phyloP scores from a whole-genome alignment of 1,140 invertebrate genomes.

The Agrilus planipennis region DNA sequence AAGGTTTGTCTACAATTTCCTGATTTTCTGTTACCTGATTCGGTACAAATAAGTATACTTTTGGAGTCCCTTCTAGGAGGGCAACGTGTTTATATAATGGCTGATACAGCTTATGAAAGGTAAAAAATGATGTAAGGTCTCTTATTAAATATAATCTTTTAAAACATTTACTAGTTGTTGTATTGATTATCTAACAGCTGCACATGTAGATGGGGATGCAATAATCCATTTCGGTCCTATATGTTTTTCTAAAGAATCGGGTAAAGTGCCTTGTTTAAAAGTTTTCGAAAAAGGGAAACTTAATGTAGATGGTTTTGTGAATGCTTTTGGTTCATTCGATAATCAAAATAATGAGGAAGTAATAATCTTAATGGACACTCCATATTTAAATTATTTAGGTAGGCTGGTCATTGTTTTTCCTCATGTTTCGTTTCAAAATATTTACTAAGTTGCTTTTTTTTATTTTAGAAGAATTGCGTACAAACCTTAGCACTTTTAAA shows the following conservation, averaged over 20 bases:
- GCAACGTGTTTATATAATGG: conserved; percentile 67
- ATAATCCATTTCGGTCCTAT: conserved; percentile 85
- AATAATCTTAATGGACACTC: conserved; percentile 19
- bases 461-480: no score
- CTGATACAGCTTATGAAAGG: conserved; percentile 90
- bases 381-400: conserved; percentile 20
- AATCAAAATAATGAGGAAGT: conserved; percentile 4
- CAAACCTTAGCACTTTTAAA: no score
- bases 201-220: conserved; percentile 72
- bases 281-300: conserved; percentile 49
- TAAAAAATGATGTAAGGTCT: conserved; percentile 29
- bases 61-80: conserved; percentile 46
- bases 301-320: conserved; percentile 21
- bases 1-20: conserved; percentile 88
- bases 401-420: no score
- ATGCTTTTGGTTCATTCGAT: background rate
- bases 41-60: conserved; percentile 51
- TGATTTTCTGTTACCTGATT: conserved; percentile 61
- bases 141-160: background rate
- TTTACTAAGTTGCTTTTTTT: no score
- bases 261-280: conserved; percentile 58
- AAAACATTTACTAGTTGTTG: conserved; percentile 60
- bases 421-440: no score
- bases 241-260: conserved; percentile 66
- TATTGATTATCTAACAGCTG: conserved; percentile 81